Evolutionary conservation across 2,797 vertebrate genomes (phyloP).

Genomic region (Falco peregrinus): DNA sequence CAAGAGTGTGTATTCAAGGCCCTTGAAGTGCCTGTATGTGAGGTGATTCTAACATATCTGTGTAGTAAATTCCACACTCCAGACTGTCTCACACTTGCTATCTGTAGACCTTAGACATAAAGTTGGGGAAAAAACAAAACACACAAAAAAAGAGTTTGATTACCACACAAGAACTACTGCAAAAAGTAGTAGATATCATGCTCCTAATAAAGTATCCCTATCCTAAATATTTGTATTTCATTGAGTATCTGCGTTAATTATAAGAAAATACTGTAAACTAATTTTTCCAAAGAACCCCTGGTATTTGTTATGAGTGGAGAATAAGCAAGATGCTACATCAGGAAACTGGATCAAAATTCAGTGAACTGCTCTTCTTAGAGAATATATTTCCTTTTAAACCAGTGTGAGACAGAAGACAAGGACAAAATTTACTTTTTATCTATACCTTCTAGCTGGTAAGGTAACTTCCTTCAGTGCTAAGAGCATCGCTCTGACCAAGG

Average conservation of each 20-base stretch:
- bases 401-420: not conserved
- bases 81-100: not conserved
- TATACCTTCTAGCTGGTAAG: not conserved
- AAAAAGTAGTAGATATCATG: not conserved
- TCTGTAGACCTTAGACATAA: not conserved
- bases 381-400: not conserved
- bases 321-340: not conserved
- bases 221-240: not conserved
- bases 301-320: not conserved
- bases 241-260: not conserved
- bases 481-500: not conserved
- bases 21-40: not conserved
- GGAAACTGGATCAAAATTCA: not conserved
- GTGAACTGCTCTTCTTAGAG: not conserved
- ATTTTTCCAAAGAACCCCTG: not conserved
- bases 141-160: accelerated
- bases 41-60: not conserved
- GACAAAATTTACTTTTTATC: not conserved
- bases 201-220: not conserved
- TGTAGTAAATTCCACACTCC: not conserved
- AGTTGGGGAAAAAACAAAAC: not conserved
- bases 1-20: not conserved
- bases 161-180: not conserved
- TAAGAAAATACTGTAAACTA: not conserved
- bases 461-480: not conserved